phyloP scores from a whole-genome alignment of 2,888 invertebrate genomes.

The Philonicus albiceps region DNA sequence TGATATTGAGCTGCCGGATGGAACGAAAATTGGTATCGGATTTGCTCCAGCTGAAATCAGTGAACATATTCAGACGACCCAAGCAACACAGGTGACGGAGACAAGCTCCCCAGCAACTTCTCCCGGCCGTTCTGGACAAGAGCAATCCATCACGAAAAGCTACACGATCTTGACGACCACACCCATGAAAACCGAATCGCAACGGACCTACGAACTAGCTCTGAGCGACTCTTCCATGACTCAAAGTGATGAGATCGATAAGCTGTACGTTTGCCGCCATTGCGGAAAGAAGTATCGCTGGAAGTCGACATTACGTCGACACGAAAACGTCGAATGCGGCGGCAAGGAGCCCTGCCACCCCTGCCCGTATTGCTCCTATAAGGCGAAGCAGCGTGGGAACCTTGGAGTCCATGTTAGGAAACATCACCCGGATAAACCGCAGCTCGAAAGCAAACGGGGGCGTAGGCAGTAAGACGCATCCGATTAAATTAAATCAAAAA shows the following conservation, averaged over 20 bases:
- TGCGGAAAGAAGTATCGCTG: slow-evolving; percentile 87
- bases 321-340: slow-evolving; percentile 85
- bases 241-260: slow-evolving; percentile 64
- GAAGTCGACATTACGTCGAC: slow-evolving; percentile 83
- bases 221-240: slow-evolving; percentile 61
- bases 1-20: slow-evolving; percentile 63
- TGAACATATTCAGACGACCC: slow-evolving; percentile 57
- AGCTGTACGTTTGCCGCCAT: slow-evolving; percentile 79
- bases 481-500: not conserved
- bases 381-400: slow-evolving; percentile 83
- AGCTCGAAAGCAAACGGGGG: slow-evolving; percentile 62
- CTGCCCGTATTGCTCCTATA: slow-evolving; percentile 80
- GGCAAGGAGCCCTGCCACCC: slow-evolving; percentile 84
- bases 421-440: slow-evolving; percentile 70
- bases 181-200: slow-evolving; percentile 55
- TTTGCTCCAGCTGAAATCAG: slow-evolving; percentile 62
- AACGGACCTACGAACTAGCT: slow-evolving; percentile 58
- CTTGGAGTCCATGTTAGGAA: slow-evolving; percentile 82
- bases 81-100: slow-evolving; percentile 51
- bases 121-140: slow-evolving; percentile 52
- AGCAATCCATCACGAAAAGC: slow-evolving; percentile 59
- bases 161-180: slow-evolving; percentile 62
- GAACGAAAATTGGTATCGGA: slow-evolving; percentile 63
- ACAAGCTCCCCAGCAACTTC: slow-evolving; percentile 43
- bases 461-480: slow-evolving; percentile 6